Evolutionary conservation across 2,888 invertebrate genomes (phyloP), one percentile per base, ranked within the genome.

Genomic region (Eilema depressum): DNA sequence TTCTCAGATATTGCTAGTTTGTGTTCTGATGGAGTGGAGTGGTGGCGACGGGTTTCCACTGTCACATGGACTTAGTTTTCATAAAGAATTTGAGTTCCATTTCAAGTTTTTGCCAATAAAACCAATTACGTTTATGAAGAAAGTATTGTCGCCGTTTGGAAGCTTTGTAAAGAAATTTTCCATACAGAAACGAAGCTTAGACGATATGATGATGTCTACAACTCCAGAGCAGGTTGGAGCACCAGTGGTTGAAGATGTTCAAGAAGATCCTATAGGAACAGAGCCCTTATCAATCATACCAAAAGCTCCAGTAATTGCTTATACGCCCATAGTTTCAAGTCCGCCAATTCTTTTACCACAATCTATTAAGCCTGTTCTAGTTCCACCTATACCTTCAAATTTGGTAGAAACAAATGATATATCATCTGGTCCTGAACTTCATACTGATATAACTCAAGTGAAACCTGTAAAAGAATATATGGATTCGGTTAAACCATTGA

Each of bases 131-230:
- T 86, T 91, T 53, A 80, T 90, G 14, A 89, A 84, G 25, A 89
- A 91, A 62, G 89, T 88, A 77, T 87, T 89, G 86, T 83, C 88
- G 1, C 89, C 92, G 0, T 88, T 93, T 47, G 91, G 89, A 61
- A 80, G 75, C 33, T 86, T 88, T 74, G 87, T 87, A 67, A 77
- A 68, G 37, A 78, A 77, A 56, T 73, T 76, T 66, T 71, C 72
- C 3, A 78, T 86, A 68, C 75, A 79, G 26, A 86, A 83, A 65
- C 79, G 86, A 47, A 78, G 82, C 57, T 56, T 73, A 53, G 71
- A 60, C 25, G 70, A 67, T 26, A 28, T 66, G 59, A 28, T 66
- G 59, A 56, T 53, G 33, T 8, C n/a, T 53, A 53, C 20, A 53
- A 63, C 70, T 20, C 69, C 72, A 25, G 20, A 53, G 0, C 26